phyloP scores from a whole-genome alignment of 2,888 invertebrate genomes.

The Cephus spinipes region DNA sequence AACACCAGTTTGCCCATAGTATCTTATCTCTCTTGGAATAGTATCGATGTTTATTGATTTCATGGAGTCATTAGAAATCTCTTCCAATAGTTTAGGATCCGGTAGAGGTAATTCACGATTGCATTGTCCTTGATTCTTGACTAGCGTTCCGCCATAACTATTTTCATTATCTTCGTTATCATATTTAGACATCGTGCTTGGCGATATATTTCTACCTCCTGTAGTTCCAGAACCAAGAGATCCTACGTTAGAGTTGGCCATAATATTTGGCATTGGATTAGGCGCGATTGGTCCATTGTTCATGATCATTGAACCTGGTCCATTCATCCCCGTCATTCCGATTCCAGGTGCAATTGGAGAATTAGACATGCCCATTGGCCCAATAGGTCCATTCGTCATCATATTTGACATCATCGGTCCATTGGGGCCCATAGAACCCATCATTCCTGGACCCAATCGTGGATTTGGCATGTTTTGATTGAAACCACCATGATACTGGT shows the following conservation, averaged over 20 bases:
- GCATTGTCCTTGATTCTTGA: constrained; percentile 29
- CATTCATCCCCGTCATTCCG: constrained; percentile 43
- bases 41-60: constrained; percentile 87
- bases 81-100: constrained; percentile 67
- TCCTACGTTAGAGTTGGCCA: constrained; percentile 14
- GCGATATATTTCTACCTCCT: constrained; percentile 40
- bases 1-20: constrained; percentile 87
- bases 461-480: constrained; percentile 52
- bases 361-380: constrained; percentile 45
- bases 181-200: constrained; percentile 40
- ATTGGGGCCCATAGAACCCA: constrained; percentile 47
- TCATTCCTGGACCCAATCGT: constrained; percentile 48
- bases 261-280: background rate
- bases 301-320: constrained; percentile 33
- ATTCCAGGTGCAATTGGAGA: constrained; percentile 27
- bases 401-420: constrained; percentile 50
- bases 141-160: constrained; percentile 15
- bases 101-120: constrained; percentile 64
- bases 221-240: constrained; percentile 32
- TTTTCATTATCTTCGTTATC: constrained; percentile 48
- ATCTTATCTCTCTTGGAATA: constrained; percentile 83
- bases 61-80: constrained; percentile 76
- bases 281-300: constrained; percentile 35
- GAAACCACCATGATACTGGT: constrained; percentile 33
- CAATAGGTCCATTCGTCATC: constrained; percentile 46